These are phyloP conservation scores for Tetrao urogallus DNA, from an alignment of 2,113 vertebrate genomes.

Conservation along the genomic window DNA sequence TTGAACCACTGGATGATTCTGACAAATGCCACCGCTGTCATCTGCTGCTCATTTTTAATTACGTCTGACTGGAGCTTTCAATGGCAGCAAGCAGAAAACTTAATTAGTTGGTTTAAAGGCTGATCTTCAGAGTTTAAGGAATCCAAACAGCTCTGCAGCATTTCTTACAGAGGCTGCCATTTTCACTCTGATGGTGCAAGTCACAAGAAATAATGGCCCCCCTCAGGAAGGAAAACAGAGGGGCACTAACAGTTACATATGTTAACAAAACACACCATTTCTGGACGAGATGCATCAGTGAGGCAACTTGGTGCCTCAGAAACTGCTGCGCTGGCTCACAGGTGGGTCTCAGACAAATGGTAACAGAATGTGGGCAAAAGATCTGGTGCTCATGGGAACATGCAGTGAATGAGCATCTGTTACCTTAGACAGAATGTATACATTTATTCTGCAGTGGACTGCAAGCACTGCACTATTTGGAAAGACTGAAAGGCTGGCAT, in stretches of 20 bases:
- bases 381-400: slow-evolving; percentile 33
- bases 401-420: slow-evolving; percentile 58
- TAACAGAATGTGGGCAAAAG: slow-evolving; percentile 26
- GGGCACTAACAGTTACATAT: not conserved
- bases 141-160: slow-evolving; percentile 61
- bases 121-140: slow-evolving; percentile 65
- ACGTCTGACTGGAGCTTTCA: slow-evolving; percentile 87
- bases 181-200: slow-evolving; percentile 12
- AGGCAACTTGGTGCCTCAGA: not conserved
- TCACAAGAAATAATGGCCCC: slow-evolving; percentile 32
- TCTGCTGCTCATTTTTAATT: slow-evolving; percentile 90
- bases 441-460: slow-evolving; percentile 3
- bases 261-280: not conserved
- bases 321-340: slow-evolving; percentile 56
- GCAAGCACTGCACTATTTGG: slow-evolving; percentile 43
- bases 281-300: not conserved
- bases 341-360: slow-evolving; percentile 57
- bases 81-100: slow-evolving; percentile 84
- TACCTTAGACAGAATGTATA: slow-evolving; percentile 56
- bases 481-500: slow-evolving; percentile 35
- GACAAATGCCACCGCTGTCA: slow-evolving; percentile 97
- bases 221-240: not conserved
- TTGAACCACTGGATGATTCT: slow-evolving; percentile 90
- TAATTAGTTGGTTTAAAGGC: slow-evolving; percentile 86
- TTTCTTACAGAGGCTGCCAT: not conserved